phyloP scores from a whole-genome alignment of 2,113 vertebrate genomes.

The Pampusana beccarii region DNA sequence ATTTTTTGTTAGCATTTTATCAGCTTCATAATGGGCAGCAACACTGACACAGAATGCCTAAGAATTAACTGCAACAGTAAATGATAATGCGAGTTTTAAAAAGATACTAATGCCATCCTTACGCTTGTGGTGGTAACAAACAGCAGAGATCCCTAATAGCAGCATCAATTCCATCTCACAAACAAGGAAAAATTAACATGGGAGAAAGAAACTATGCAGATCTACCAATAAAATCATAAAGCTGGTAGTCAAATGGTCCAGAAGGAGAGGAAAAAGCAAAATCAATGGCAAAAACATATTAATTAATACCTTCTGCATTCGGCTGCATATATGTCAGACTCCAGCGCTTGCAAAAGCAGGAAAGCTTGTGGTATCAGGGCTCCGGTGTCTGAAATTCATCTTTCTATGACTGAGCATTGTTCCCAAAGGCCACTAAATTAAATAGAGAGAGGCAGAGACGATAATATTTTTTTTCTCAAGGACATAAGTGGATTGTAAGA shows the following conservation, averaged over 20 bases:
- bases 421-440: not conserved
- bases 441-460: not conserved
- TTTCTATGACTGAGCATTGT: not conserved
- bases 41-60: conserved; percentile 8
- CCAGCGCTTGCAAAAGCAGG: not conserved
- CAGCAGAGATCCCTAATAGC: not conserved
- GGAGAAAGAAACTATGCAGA: not conserved
- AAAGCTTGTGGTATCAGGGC: not conserved
- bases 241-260: not conserved
- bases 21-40: conserved; percentile 43
- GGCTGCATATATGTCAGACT: not conserved
- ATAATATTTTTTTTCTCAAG: not conserved
- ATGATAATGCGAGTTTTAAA: conserved; percentile 36
- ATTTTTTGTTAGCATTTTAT: conserved; percentile 63
- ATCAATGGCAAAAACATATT: conserved; percentile 13
- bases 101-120: not conserved
- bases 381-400: not conserved
- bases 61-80: conserved; percentile 34
- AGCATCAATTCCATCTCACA: not conserved
- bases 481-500: not conserved
- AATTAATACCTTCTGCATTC: conserved; percentile 15
- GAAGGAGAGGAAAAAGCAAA: conserved; percentile 5
- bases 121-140: not conserved
- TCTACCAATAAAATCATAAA: not conserved
- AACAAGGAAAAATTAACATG: not conserved